Base-by-base conservation (phyloP, 2,797 vertebrate genomes). In the Pelobates cultripes region DNA sequence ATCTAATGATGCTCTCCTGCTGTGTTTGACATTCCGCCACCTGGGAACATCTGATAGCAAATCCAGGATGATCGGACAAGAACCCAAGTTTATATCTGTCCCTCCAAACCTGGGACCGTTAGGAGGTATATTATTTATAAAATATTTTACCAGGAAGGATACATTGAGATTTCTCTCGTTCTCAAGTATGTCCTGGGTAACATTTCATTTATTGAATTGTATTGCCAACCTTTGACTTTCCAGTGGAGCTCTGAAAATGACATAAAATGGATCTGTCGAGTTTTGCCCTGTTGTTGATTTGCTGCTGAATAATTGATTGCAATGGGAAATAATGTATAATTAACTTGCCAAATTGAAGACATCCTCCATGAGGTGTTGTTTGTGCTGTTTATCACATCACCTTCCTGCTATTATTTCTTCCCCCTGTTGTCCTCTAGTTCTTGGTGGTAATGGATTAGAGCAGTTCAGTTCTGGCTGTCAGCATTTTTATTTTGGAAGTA, bases 401-500 rank as follows among this genome's bases (percentile, higher is more conserved):
- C 12, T 55, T 55, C 4, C 55, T 7, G 40, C 7, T 51, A 41
- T 43, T 45, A 15, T n/a, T 77, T 3, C 45, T 14, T 69, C 28
- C 7, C 68, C 28, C 12, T 44, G 68, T 70, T 43, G 42, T 70
- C 42, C 43, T 78, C 42, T 66, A 70, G 8, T 9, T 42, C 55
- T 8, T 43, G 10, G 55, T 76, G 9, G 75, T 70, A 70, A 51
- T 44, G 9, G 45, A 41, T 55, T 70, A n/a, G 68, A 70, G 42
- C 17, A 75, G 41, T 51, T 28, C 74, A 7, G 61, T 44, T 64
- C 14, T 53, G 68, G 73, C 51, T 55, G 57, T 53, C 60, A 12
- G 12, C 69, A 43, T 81, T 70, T 28, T 70, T 43, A 41, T 15
- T 14, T 73, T 83, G 81, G 76, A 74, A 51, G 68, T 43, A 44